Evolutionary conservation across 2,797 vertebrate genomes (phyloP), one percentile per base, ranked within the genome.

Genomic region (Phalanger gymnotis): DNA sequence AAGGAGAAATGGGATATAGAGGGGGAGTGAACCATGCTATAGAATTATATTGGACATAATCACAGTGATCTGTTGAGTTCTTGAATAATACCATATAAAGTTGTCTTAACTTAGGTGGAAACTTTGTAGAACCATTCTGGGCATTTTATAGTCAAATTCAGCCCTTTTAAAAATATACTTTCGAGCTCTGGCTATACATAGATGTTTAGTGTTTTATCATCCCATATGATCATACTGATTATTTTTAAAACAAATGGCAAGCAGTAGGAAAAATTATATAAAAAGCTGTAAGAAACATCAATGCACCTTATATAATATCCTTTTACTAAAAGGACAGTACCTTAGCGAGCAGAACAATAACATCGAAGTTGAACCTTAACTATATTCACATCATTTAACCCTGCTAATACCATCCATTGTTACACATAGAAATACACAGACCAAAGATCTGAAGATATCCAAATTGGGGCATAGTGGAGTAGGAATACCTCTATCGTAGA

Each of bases 241-340:
- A 53, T 91, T 90, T 95, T 93, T 90, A 53, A 58, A 95, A 27
- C n/a, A 91, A 91, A 57, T 95, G 9, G 1, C 94, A 96, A 93
- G 90, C 5, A 47, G 53, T 73, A 87, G 87, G 57, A 92, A 94
- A 54, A 92, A 93, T 57, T 92, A 12, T 54, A 31, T 89, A 34
- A 73, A 28, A 92, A 51, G 91, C 66, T 61, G n/a, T 19, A 90
- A 96, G 96, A 92, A 91, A 90, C 53, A 19, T 40, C 16, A 61
- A 73, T 90, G 34, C 13, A 0, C 92, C 89, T 25, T 16, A 11
- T 47, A 5, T 54, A 14, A 1, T 47, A 96, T 73, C 57, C 55
- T 91, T 94, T 58, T 66, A 52, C 58, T 93, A 51, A 81, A 95
- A 97, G 92, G 53, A 87, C 97, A 97, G 97, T 96, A 92, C 97